A percentile compares a stretch with the other conserved stretches of the same genome.
Evolutionary conservation across 2,797 vertebrate species (phyloP).

Genomic region (Dryobates pubescens): DNA sequence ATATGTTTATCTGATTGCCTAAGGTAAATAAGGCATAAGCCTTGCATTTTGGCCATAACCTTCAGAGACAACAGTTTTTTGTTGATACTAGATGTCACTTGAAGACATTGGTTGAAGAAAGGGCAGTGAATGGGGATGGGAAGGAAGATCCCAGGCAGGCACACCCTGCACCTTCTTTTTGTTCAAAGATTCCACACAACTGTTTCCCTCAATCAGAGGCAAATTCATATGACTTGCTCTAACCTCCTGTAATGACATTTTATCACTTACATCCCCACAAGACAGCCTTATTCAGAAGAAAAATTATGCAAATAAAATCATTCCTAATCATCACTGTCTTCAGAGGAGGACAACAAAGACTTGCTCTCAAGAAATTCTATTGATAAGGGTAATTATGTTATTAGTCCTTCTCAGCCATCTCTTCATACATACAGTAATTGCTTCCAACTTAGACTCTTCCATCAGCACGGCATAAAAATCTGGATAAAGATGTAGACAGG

Average conservation of each 20-base stretch:
- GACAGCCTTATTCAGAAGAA: neutral
- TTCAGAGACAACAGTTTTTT: neutral
- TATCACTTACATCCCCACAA: neutral
- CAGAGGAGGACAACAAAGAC: slow-evolving; percentile 30
- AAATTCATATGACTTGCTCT: neutral
- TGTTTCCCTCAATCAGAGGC: neutral
- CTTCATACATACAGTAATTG: slow-evolving; percentile 9
- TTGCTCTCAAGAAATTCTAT: slow-evolving; percentile 23
- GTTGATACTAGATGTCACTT: neutral
- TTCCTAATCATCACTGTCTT: slow-evolving; percentile 39
- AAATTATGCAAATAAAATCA: slow-evolving; percentile 36
- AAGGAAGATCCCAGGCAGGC: neutral
- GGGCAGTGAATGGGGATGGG: neutral
- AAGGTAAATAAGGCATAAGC: neutral
- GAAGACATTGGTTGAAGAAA: neutral
- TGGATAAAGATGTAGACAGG: slow-evolving; percentile 9
- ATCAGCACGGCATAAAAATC: neutral
- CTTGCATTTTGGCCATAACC: neutral
- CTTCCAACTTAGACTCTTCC: slow-evolving; percentile 14
- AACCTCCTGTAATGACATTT: neutral
- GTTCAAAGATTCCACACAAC: neutral
- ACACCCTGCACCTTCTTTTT: neutral
- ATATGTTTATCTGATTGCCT: neutral
- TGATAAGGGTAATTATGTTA: slow-evolving; percentile 47
- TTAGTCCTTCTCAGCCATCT: slow-evolving; percentile 26